A percentile compares a stretch with the other conserved stretches of the same genome.
Conservation (phyloP, 2,797 vertebrate genomes). For the Anomalospiza imberbis region DNA sequence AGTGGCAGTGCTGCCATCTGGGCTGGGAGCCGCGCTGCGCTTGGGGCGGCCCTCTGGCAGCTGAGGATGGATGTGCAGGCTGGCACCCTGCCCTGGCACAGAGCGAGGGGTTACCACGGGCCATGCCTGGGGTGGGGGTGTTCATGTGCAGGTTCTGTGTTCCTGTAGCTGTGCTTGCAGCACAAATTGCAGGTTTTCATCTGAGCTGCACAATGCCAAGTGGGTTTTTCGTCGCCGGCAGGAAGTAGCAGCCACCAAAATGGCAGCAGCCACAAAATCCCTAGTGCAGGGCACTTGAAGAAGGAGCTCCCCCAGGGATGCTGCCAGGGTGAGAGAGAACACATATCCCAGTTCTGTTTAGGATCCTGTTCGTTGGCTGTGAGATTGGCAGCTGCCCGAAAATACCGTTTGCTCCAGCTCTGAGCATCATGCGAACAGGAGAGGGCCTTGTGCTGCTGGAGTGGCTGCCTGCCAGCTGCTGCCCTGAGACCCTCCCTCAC, state of each 20-base stretch:
- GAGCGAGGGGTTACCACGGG: fast-evolving
- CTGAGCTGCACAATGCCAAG: background rate
- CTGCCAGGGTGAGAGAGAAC: background rate
- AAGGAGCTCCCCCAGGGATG: background rate
- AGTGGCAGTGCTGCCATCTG: background rate
- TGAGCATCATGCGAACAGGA: background rate
- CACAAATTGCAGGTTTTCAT: background rate
- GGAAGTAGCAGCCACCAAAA: background rate
- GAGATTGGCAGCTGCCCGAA: background rate
- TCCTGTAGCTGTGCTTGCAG: background rate
- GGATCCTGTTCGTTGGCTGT: background rate
- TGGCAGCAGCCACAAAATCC: background rate
- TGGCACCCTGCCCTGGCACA: background rate
- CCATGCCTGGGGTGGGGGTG: fast-evolving
- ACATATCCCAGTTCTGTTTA: background rate
- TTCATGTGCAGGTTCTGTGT: background rate
- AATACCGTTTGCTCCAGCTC: background rate
- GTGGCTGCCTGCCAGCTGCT: background rate
- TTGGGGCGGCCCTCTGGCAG: background rate
- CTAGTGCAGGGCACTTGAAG: background rate
- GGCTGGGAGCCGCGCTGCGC: fast-evolving
- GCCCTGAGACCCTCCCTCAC: background rate
- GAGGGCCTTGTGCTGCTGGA: background rate
- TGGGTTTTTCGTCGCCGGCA: fast-evolving
- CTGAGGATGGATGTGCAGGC: background rate